phyloP scores from a whole-genome alignment of 2,113 vertebrate species.

The Uropsilus gracilis region DNA sequence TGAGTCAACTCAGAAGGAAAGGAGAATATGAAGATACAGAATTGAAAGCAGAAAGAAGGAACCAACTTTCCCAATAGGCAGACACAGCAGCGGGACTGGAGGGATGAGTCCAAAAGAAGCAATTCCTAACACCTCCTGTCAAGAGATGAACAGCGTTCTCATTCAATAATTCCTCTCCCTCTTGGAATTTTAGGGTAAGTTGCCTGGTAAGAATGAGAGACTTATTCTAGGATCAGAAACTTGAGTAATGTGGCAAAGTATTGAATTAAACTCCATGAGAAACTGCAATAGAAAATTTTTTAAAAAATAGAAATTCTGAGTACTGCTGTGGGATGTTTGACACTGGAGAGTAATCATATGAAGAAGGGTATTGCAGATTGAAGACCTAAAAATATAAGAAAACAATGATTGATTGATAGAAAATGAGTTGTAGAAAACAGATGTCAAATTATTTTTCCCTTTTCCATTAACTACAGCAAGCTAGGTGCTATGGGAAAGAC shows the following conservation, averaged over 20 bases:
- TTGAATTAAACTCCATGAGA: neutral
- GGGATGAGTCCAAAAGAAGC: rapidly evolving
- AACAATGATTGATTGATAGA: rapidly evolving
- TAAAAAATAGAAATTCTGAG: neutral
- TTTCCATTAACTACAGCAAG: neutral
- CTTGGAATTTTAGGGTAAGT: neutral
- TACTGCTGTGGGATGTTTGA: neutral
- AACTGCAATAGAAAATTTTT: neutral
- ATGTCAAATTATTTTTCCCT: rapidly evolving
- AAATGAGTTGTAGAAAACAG: neutral
- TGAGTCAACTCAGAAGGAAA: neutral
- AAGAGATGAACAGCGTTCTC: neutral
- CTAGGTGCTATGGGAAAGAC: neutral
- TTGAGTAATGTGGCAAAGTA: neutral
- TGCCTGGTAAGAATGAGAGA: neutral
- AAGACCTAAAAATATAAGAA: neutral
- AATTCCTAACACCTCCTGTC: neutral
- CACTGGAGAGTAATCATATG: rapidly evolving
- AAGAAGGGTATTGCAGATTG: neutral
- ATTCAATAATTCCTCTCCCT: neutral
- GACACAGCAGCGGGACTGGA: neutral
- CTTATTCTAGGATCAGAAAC: neutral
- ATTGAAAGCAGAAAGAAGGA: neutral
- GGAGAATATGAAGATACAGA: neutral
- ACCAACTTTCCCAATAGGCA: neutral